Evolutionary conservation across 2,888 invertebrate genomes (phyloP).

Genomic region (Metacarcinus magister): DNA sequence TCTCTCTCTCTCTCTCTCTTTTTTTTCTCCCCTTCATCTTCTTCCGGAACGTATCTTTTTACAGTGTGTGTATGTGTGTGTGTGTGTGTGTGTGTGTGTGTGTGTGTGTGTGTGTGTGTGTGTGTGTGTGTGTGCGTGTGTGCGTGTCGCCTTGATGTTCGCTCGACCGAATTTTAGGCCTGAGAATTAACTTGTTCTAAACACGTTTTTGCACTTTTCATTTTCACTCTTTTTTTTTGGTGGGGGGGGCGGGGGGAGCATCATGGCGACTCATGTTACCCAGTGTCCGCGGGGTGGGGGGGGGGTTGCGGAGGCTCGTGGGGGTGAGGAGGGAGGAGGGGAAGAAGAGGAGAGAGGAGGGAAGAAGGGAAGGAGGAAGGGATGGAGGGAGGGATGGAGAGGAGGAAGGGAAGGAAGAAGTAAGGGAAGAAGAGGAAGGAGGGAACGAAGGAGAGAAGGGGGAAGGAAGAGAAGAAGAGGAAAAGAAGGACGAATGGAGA

Average conservation of each 20-base stretch:
- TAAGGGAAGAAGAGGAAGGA: neutral
- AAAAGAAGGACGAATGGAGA: no score
- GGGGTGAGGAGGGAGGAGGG: neutral
- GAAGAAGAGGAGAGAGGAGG: neutral
- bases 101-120: neutral
- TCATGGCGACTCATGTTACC: neutral
- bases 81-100: neutral
- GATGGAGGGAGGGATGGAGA: neutral
- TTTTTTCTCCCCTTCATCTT: neutral
- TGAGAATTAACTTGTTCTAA: neutral
- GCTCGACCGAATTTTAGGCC: neutral
- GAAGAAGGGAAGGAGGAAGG: neutral
- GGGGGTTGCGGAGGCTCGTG: neutral
- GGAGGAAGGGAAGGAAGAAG: neutral
- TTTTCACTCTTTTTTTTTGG: neutral
- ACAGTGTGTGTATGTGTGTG: no score
- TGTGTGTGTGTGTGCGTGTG: neutral
- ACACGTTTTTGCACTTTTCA: neutral
- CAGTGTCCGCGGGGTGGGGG: neutral
- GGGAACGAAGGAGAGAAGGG: no score
- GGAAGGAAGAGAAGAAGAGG: no score
- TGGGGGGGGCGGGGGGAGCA: no score
- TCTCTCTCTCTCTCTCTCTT: conserved; percentile 41
- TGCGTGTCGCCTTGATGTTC: neutral
- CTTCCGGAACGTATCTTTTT: neutral